These are phyloP conservation scores for Nowickia ferox DNA, from an alignment of 2,888 invertebrate species.

Conservation along the genomic window DNA sequence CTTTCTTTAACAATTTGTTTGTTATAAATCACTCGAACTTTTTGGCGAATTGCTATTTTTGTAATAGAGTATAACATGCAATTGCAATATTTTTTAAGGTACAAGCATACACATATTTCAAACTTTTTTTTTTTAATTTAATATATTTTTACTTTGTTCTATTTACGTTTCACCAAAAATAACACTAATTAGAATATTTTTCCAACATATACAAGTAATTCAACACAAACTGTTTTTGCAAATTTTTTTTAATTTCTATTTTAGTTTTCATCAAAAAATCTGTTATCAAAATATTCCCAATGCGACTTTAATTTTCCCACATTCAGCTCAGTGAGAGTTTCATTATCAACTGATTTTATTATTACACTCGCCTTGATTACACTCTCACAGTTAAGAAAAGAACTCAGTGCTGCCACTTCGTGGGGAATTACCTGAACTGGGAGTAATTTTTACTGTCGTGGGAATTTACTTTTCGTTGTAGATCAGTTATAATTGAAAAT, in stretches of 20 bases:
- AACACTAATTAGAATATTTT: conserved; percentile 45
- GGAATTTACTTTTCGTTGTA: too few relatives aligned
- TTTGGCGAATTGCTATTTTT: conserved; percentile 39
- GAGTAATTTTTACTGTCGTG: too few relatives aligned
- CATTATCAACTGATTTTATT: conserved; percentile 69
- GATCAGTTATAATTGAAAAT: too few relatives aligned
- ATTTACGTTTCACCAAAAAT: conserved; percentile 26
- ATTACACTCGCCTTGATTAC: not conserved
- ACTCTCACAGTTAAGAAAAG: conserved; percentile 53
- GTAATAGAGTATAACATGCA: not conserved
- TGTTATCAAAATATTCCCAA: not conserved
- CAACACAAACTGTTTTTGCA: conserved; percentile 20
- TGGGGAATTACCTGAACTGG: too few relatives aligned
- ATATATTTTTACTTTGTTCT: not conserved
- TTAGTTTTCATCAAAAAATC: conserved; percentile 23
- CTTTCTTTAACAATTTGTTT: conserved; percentile 27
- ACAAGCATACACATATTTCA: not conserved
- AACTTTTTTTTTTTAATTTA: conserved; percentile 30
- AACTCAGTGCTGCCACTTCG: conserved; percentile 2
- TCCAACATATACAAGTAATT: not conserved
- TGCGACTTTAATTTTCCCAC: conserved; percentile 55
- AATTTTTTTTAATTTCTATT: conserved; percentile 41
- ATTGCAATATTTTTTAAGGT: conserved; percentile 12
- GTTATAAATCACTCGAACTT: conserved; percentile 49
- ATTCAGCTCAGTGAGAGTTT: conserved; percentile 61